A percentile compares a stretch with the other conserved stretches of the same genome.
Evolutionary conservation across 1,140 invertebrate genomes (phyloP).

Genomic region (Penaeus chinensis): DNA sequence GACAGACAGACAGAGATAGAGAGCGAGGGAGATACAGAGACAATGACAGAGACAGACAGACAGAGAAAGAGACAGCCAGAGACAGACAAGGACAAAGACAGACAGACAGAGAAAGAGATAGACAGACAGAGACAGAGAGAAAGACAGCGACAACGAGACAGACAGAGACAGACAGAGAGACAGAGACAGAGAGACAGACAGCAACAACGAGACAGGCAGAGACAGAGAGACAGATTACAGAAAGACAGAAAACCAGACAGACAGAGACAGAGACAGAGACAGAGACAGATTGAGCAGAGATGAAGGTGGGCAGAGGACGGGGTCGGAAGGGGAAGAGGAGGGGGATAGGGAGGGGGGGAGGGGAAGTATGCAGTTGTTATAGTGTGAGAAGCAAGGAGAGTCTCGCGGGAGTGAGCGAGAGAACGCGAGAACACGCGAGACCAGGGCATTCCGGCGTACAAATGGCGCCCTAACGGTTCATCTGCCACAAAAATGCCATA

Average conservation of each 20-base stretch:
- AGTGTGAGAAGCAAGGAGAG: too few species aligned
- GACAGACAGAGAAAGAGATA: constrained; percentile 1
- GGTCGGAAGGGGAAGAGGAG: neutral
- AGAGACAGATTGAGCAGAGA: neutral
- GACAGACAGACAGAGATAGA: neutral
- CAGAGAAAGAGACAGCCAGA: neutral
- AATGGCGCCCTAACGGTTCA: too few species aligned
- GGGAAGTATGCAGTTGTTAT: too few species aligned
- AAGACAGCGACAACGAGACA: neutral
- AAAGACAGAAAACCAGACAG: neutral
- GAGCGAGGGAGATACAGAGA: neutral
- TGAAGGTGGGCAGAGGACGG: neutral
- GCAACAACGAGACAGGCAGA: neutral
- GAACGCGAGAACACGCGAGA: too few species aligned
- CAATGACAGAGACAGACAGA: neutral
- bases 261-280: neutral
- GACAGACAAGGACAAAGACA: constrained; percentile 5
- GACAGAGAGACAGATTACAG: neutral
- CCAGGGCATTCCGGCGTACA: too few species aligned
- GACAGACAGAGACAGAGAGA: neutral
- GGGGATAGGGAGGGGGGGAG: neutral
- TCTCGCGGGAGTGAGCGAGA: too few species aligned
- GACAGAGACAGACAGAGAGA: neutral
- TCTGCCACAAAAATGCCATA: too few species aligned
- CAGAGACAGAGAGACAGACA: neutral